A percentile compares a stretch with the other conserved stretches of the same genome.
Evolutionary conservation across 2,888 invertebrate species (phyloP).

Genomic region (Drosophila nr. medialis): DNA sequence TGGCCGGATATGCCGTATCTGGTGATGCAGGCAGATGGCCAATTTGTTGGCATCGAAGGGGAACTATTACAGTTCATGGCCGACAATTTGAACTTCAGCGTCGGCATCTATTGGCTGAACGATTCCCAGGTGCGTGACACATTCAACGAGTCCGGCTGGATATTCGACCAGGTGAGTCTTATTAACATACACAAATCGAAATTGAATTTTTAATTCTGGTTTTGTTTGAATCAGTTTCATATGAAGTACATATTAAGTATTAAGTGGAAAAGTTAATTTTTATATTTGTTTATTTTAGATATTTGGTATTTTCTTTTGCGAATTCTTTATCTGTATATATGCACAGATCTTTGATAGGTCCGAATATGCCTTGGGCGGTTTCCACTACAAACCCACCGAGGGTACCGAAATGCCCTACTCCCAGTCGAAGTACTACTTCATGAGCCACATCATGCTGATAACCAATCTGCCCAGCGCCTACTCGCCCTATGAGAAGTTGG

Average conservation of each 20-base stretch:
- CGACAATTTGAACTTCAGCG: slow-evolving; percentile 69
- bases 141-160: slow-evolving; percentile 56
- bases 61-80: slow-evolving; percentile 71
- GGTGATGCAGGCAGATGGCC: slow-evolving; percentile 28
- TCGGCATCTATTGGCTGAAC: slow-evolving; percentile 65
- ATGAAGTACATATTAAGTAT: neutral
- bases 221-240: neutral
- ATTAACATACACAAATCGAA: neutral
- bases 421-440: slow-evolving; percentile 69
- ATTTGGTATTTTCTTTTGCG: neutral
- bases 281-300: too few species aligned
- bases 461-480: slow-evolving; percentile 69
- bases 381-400: slow-evolving; percentile 63
- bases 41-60: slow-evolving; percentile 77
- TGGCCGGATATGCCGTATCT: slow-evolving; percentile 79
- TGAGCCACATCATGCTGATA: slow-evolving; percentile 73
- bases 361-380: slow-evolving; percentile 76
- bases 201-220: neutral
- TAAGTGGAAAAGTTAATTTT: neutral
- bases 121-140: slow-evolving; percentile 58
- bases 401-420: slow-evolving; percentile 52
- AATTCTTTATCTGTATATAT: neutral
- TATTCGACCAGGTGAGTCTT: slow-evolving; percentile 67
- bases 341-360: slow-evolving; percentile 70
- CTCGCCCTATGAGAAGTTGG: slow-evolving; percentile 71